Percentiles rank a stretch among this genome's conserved stretches.
Conservation (phyloP, 2,888 invertebrate genomes). For the Drosophila leonis region DNA sequence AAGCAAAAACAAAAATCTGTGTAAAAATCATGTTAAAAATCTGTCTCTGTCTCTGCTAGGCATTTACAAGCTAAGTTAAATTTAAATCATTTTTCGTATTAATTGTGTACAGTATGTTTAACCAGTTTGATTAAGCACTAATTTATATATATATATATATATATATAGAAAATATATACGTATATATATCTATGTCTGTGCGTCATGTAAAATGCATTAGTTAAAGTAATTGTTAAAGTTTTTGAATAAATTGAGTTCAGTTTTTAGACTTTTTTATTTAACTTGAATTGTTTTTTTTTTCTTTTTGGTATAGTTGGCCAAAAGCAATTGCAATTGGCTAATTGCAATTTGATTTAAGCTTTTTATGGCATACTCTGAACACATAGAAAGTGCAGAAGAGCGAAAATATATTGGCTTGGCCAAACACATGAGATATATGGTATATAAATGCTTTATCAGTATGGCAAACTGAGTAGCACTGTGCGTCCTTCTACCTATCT, state of each 20-base stretch:
- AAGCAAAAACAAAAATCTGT: constrained; percentile 26
- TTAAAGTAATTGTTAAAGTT: constrained; percentile 41
- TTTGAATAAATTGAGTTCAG: constrained; percentile 2
- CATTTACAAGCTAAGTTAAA: constrained; percentile 53
- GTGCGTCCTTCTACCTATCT: neutral
- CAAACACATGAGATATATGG: neutral
- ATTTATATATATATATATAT: neutral
- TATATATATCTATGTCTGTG: constrained; percentile 16
- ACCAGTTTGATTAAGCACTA: constrained; percentile 30
- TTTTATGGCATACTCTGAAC: constrained; percentile 4
- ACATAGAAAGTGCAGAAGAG: neutral
- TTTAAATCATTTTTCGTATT: constrained; percentile 38
- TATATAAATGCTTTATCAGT: too few species aligned
- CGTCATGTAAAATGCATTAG: constrained; percentile 26
- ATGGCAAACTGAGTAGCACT: too few species aligned
- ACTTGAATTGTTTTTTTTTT: constrained; percentile 30
- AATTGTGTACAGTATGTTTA: constrained; percentile 69
- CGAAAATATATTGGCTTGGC: neutral
- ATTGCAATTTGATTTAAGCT: constrained; percentile 14
- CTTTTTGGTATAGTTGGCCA: constrained; percentile 8
- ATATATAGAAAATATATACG: neutral
- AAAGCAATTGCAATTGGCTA: constrained; percentile 41
- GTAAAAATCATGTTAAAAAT: constrained; percentile 73
- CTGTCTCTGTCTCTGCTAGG: constrained; percentile 6
- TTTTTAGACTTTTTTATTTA: neutral